Percentiles rank a stretch among this genome's conserved stretches.
These are phyloP conservation scores for human DNA, from an alignment of 2,113 vertebrate genomes.

Conservation along the genomic window DNA sequence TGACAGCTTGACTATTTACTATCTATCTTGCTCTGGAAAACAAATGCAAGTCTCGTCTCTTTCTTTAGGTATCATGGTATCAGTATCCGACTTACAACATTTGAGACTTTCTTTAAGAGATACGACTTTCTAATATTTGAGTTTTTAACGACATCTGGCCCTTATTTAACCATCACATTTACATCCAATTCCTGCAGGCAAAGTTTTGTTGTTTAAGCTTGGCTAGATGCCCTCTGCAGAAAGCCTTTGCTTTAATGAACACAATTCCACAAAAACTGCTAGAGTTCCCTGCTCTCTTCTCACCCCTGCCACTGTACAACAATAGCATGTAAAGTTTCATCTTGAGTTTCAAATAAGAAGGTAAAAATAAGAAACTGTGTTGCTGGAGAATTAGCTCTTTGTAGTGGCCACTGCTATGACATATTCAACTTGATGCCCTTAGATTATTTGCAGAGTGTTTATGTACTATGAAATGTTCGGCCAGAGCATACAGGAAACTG, in stretches of 20 bases:
- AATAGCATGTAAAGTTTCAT: conserved; percentile 61
- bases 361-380: conserved; percentile 67
- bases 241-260: conserved; percentile 79
- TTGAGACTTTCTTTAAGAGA: conserved; percentile 75
- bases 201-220: conserved; percentile 75
- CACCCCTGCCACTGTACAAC: neutral
- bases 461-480: conserved; percentile 82
- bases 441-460: conserved; percentile 84
- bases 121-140: conserved; percentile 74
- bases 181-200: conserved; percentile 82
- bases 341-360: conserved; percentile 63
- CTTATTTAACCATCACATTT: conserved; percentile 84
- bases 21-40: conserved; percentile 79
- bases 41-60: conserved; percentile 63
- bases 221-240: conserved; percentile 78
- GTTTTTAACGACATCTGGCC: conserved; percentile 83
- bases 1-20: conserved; percentile 75
- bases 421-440: conserved; percentile 75
- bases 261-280: conserved; percentile 53
- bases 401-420: conserved; percentile 64
- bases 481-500: conserved; percentile 79
- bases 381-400: conserved; percentile 61
- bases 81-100: conserved; percentile 58
- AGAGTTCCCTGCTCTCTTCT: neutral
- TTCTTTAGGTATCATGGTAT: conserved; percentile 14